Evolutionary conservation across 2,113 vertebrate species (phyloP).

Genomic region (Dolichotis patagonum): DNA sequence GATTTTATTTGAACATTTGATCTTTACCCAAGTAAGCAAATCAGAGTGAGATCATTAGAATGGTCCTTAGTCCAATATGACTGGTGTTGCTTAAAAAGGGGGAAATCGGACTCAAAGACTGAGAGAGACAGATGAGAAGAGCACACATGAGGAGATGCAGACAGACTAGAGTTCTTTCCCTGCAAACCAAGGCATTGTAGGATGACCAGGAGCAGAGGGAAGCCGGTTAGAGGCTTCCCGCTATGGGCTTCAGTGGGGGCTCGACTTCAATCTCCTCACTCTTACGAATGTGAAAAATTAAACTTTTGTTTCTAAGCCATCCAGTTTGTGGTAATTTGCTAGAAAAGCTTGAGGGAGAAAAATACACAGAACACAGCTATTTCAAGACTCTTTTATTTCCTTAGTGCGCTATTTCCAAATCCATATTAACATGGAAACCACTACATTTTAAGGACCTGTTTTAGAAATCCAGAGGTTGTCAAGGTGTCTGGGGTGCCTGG

Average conservation of each 20-base stretch:
- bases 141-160: not conserved
- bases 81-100: not conserved
- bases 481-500: not conserved
- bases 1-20: not conserved
- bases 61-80: not conserved
- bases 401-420: not conserved
- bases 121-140: not conserved
- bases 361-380: not conserved
- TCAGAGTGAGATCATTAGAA: not conserved
- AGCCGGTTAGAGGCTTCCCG: not conserved
- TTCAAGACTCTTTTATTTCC: not conserved
- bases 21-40: not conserved
- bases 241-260: not conserved
- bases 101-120: not conserved
- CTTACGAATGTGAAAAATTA: not conserved
- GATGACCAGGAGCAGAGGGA: not conserved
- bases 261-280: not conserved
- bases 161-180: rapidly evolving
- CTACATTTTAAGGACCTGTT: not conserved
- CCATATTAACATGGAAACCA: not conserved
- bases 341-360: not conserved
- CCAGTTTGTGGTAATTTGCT: not conserved
- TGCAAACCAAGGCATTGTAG: not conserved
- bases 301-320: not conserved
- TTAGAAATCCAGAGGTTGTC: not conserved